Base-by-base conservation (phyloP, 2,888 invertebrate genomes). In the Eurytoma californica region DNA sequence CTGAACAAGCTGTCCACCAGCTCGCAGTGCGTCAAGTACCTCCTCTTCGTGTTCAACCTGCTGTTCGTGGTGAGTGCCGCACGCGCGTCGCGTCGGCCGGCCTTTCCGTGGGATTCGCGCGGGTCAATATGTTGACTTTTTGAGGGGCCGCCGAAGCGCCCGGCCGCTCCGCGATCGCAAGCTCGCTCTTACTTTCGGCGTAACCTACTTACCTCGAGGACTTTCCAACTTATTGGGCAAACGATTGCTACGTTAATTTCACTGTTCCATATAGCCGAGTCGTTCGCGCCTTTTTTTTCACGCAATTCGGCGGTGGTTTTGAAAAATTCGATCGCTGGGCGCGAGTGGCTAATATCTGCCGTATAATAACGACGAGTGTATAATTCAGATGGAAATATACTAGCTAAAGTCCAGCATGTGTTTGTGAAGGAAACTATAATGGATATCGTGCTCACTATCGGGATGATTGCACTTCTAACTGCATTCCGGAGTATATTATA, bases 21-120 rank as follows among this genome's bases (percentile, higher is more conserved):
- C 89, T 90, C 93, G 82, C 91, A 91, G 91, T 90, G 93, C 91
- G 90, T 96, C 86, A 94, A 94, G 87, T 95, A 95, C 90, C 92
- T 94, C 63, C 92, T 96, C 84, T 94, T 94, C 86, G 91, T 92
- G 69, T 94, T 95, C 86, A 96, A 95, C 90, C 91, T 94, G 82
- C 86, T 95, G 68, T 94, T 95, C 91, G 92, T 95, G 93, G 96
- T 96, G 90, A 94, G 94, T 92, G 5, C 3, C 39, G 2, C n/a
- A 0, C 14, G 12, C 14, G 57, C 57, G 60, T 16, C 60, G 24
- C 20, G 20, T 24, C 14, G 4, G 3, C 13, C 14, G 60, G 14
- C 60, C 0, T 53, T 53, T 53, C 16, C 51, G 51, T 4, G 14
- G 3, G 53, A n/a, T 0, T 12, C 53, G 53, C 53, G 0, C 0